A percentile compares a stretch with the other conserved stretches of the same genome.
These are phyloP conservation scores for Drosophila ficusphila DNA, from an alignment of 1,140 invertebrate species.

Conservation along the genomic window DNA sequence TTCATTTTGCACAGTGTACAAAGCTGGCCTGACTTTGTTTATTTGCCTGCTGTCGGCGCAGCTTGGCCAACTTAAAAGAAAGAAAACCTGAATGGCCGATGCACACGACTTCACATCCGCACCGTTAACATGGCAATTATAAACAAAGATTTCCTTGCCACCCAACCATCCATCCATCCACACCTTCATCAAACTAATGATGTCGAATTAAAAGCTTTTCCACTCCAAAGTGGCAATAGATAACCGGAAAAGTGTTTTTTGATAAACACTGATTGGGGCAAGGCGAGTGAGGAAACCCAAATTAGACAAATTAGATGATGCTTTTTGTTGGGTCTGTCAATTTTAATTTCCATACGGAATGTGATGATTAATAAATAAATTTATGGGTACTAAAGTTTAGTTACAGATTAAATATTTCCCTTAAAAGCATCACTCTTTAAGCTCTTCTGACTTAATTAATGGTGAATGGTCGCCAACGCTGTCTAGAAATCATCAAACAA, in stretches of 20 bases:
- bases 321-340: no score
- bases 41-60: constrained; percentile 18
- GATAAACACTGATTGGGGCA: neutral
- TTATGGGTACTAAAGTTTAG: no score
- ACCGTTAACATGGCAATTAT: constrained; percentile 53
- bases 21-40: constrained; percentile 26
- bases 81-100: constrained; percentile 49
- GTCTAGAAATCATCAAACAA: no score
- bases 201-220: constrained; percentile 55
- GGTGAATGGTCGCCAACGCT: no score
- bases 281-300: neutral
- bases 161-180: constrained; percentile 4
- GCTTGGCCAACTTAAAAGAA: constrained; percentile 42
- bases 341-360: no score
- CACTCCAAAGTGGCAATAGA: constrained; percentile 22
- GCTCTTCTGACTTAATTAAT: no score
- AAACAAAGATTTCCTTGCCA: constrained; percentile 48
- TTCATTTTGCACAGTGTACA: neutral
- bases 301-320: no score
- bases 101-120: constrained; percentile 61
- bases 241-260: constrained; percentile 8
- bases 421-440: no score
- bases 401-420: no score
- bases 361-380: no score
- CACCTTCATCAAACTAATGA: constrained; percentile 50